Percentiles rank a stretch among this genome's conserved stretches.
Evolutionary conservation across 2,888 invertebrate species (phyloP).

Genomic region (Graphium colonna): DNA sequence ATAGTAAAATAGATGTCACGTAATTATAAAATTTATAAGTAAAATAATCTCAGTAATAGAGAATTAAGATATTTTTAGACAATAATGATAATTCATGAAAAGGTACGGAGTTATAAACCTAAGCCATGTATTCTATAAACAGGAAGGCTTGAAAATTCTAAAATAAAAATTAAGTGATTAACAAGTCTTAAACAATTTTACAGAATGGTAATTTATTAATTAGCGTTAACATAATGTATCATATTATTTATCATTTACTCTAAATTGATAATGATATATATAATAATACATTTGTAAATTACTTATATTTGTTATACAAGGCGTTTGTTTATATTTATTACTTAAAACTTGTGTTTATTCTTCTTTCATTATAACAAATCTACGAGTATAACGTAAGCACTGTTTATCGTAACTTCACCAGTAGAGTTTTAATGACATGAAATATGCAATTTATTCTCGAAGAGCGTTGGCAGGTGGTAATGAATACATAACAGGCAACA

Average conservation of each 20-base stretch:
- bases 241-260: background rate
- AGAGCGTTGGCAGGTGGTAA: slow-evolving; percentile 43
- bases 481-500: slow-evolving; percentile 51
- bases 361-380: background rate
- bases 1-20: too few species aligned
- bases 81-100: too few species aligned
- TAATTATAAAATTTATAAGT: too few species aligned
- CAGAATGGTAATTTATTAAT: too few species aligned
- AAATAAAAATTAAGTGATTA: too few species aligned
- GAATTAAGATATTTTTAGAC: too few species aligned
- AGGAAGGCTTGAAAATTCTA: too few species aligned
- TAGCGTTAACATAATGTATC: too few species aligned
- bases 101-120: too few species aligned
- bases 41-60: too few species aligned
- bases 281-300: background rate
- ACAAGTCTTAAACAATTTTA: too few species aligned
- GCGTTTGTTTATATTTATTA: background rate
- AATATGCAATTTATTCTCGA: slow-evolving; percentile 26
- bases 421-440: slow-evolving; percentile 4
- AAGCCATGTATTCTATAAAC: too few species aligned
- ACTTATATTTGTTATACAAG: background rate
- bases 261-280: background rate
- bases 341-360: background rate
- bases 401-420: background rate
- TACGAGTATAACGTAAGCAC: background rate